Evolutionary conservation across 1,140 invertebrate species (phyloP).

Genomic region (Trypoxylus dichotomus): DNA sequence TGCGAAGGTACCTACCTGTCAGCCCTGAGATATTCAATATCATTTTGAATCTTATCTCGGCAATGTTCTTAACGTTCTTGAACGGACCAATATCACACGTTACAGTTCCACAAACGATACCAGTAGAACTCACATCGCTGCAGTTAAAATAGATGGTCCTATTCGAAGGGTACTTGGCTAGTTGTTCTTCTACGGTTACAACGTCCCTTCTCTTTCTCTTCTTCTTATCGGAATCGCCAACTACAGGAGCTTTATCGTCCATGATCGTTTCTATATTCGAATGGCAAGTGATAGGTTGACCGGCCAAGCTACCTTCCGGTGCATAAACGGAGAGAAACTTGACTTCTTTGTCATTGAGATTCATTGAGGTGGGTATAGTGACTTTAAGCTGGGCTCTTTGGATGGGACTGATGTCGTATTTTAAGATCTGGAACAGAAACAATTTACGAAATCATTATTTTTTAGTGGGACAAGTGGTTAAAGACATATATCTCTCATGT

Average conservation of each 20-base stretch:
- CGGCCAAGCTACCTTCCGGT: conserved; percentile 42
- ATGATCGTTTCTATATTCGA: conserved; percentile 10
- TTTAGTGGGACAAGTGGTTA: too few relatives aligned
- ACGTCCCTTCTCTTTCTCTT: background rate
- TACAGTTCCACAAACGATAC: conserved; percentile 43
- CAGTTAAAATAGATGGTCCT: conserved; percentile 50
- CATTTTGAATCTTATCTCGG: conserved; percentile 44
- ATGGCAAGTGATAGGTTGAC: conserved; percentile 44
- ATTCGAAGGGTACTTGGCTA: conserved; percentile 30
- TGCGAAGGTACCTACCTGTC: conserved; percentile 32
- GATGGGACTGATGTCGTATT: conserved; percentile 53
- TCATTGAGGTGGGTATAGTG: conserved; percentile 46
- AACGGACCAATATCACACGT: conserved; percentile 44
- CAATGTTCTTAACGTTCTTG: conserved; percentile 41
- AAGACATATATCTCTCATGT: too few relatives aligned
- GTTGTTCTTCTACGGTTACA: background rate
- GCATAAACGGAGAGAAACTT: conserved; percentile 48
- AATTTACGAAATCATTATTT: too few relatives aligned
- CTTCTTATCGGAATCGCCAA: conserved; percentile 14
- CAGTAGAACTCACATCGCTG: conserved; percentile 30
- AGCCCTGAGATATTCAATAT: conserved; percentile 43
- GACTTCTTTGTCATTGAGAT: conserved; percentile 32
- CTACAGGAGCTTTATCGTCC: background rate
- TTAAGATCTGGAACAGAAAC: conserved; percentile 50
- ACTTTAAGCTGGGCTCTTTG: conserved; percentile 46